Evolutionary conservation across 2,888 invertebrate genomes (phyloP).

Genomic region (Urechis unicinctus): DNA sequence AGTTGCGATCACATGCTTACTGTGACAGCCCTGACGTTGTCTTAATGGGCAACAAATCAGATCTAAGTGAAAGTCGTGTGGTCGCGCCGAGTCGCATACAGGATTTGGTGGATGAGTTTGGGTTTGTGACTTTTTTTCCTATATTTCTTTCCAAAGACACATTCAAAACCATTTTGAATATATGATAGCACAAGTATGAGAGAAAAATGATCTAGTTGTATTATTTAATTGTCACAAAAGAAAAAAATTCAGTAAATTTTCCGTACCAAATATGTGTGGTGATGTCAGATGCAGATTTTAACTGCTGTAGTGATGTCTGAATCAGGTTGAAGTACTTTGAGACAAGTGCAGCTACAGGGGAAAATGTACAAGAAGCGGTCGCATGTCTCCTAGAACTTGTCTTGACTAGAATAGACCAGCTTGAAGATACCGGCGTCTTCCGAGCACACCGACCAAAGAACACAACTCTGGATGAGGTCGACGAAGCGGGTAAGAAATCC

Average conservation of each 20-base stretch:
- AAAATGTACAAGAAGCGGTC: conserved; percentile 81
- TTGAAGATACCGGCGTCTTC: conserved; percentile 51
- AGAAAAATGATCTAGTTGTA: too few species aligned
- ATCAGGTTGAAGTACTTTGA: conserved; percentile 83
- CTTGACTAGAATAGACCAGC: conserved; percentile 56
- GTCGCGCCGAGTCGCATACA: conserved; percentile 51
- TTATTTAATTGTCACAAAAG: too few species aligned
- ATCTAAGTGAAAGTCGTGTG: conserved; percentile 75
- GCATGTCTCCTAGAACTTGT: conserved; percentile 75
- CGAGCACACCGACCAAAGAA: background rate
- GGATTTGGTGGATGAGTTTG: conserved; percentile 80
- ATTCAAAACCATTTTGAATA: too few species aligned
- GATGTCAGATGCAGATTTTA: too few species aligned
- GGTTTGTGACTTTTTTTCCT: too few species aligned
- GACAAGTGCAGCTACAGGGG: conserved; percentile 90
- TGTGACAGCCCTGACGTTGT: conserved; percentile 88
- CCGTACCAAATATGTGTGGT: too few species aligned
- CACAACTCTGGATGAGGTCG: background rate
- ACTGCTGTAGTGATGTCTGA: too few species aligned
- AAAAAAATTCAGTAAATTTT: too few species aligned
- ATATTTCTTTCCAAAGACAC: too few species aligned
- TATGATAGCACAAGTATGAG: too few species aligned
- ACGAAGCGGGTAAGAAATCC: too few species aligned
- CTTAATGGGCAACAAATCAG: conserved; percentile 91
- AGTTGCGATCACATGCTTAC: conserved; percentile 67